Evolutionary conservation across 1,140 invertebrate genomes (phyloP).

Genomic region (Ips nitidus): DNA sequence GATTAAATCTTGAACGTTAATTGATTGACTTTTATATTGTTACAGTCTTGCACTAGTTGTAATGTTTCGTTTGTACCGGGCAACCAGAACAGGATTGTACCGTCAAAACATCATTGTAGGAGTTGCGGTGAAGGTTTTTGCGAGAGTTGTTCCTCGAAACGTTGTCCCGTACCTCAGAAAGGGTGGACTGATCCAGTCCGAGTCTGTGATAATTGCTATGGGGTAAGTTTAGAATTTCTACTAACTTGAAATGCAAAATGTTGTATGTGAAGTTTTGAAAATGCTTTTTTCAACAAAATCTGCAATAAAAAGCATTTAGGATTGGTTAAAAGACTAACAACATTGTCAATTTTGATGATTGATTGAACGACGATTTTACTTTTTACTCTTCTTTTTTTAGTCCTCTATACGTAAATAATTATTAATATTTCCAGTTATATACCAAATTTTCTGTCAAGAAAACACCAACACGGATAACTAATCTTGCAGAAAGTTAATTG

Average conservation of each 20-base stretch:
- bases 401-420: too few species aligned
- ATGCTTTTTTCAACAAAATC: too few species aligned
- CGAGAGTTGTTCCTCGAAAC: conserved; percentile 63
- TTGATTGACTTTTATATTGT: conserved; percentile 8
- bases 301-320: too few species aligned
- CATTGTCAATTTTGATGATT: too few species aligned
- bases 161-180: conserved; percentile 62
- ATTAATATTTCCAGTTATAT: too few species aligned
- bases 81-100: conserved; percentile 52
- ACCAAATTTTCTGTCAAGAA: too few species aligned
- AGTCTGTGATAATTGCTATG: conserved; percentile 68
- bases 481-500: too few species aligned
- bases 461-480: too few species aligned
- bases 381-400: too few species aligned
- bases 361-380: too few species aligned
- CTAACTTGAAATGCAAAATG: neutral
- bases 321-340: too few species aligned
- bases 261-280: too few species aligned
- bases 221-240: conserved; percentile 8
- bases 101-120: conserved; percentile 73
- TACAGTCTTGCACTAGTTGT: conserved; percentile 67
- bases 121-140: conserved; percentile 76
- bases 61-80: conserved; percentile 56
- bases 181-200: conserved; percentile 67
- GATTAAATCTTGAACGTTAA: neutral